Evolutionary conservation across 2,888 invertebrate genomes (phyloP).

Genomic region (Chloroclystis v-ata): DNA sequence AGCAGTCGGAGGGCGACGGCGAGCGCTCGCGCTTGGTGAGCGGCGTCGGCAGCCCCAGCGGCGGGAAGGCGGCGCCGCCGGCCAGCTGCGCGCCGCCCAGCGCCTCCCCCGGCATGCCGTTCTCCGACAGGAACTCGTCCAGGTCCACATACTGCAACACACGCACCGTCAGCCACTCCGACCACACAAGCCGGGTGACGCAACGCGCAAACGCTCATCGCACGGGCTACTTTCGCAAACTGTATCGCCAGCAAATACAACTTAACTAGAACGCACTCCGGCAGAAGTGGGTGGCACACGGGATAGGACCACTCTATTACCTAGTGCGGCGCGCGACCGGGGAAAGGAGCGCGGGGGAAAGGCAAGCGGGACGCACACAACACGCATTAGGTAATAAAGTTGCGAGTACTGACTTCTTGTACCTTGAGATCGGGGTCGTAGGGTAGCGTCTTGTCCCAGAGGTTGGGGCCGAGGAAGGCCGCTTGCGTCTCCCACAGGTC

Average conservation of each 20-base stretch:
- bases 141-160: slow-evolving; percentile 93
- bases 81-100: slow-evolving; percentile 82
- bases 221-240: slow-evolving; percentile 4
- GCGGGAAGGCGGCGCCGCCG: slow-evolving; percentile 80
- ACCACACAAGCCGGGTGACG: background rate
- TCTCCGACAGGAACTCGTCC: slow-evolving; percentile 97
- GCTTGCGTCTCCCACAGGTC: slow-evolving; percentile 96
- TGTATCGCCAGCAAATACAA: background rate
- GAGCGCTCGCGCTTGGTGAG: slow-evolving; percentile 92
- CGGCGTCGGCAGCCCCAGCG: slow-evolving; percentile 80
- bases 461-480: slow-evolving; percentile 96
- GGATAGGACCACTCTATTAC: slow-evolving; percentile 53
- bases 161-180: slow-evolving; percentile 30
- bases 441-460: slow-evolving; percentile 96
- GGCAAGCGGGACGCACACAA: slow-evolving; percentile 48
- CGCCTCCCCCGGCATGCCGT: slow-evolving; percentile 92
- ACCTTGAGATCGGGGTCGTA: slow-evolving; percentile 98
- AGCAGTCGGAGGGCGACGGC: slow-evolving; percentile 91
- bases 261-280: slow-evolving; percentile 4
- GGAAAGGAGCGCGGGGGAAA: slow-evolving; percentile 33
- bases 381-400: slow-evolving; percentile 68
- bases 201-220: background rate
- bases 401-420: slow-evolving; percentile 81
- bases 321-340: slow-evolving; percentile 52
- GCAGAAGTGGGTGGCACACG: slow-evolving; percentile 15